phyloP scores from a whole-genome alignment of 2,113 vertebrate species.

The Mobula hypostoma region DNA sequence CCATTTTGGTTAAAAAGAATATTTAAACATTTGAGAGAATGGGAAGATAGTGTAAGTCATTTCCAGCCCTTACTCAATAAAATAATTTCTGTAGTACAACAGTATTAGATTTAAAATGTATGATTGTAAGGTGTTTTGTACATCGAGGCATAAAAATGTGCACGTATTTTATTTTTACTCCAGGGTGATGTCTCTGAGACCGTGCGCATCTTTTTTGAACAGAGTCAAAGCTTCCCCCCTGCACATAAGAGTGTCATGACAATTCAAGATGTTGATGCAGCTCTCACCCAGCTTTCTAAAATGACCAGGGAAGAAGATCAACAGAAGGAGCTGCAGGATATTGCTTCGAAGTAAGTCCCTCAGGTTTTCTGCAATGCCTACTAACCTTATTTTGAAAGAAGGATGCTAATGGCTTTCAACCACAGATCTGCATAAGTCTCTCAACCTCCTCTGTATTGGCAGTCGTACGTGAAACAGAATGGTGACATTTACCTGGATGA shows the following conservation, averaged over 20 bases:
- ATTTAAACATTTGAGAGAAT: not conserved
- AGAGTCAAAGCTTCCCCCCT: slow-evolving; percentile 77
- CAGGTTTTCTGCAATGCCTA: too few relatives aligned
- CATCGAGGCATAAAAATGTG: not conserved
- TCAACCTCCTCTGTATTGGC: not conserved
- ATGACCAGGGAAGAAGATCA: slow-evolving; percentile 97
- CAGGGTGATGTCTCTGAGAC: slow-evolving; percentile 96
- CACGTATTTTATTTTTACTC: not conserved
- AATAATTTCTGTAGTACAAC: not conserved
- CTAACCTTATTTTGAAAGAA: not conserved
- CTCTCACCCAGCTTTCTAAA: slow-evolving; percentile 71
- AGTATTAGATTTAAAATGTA: not conserved
- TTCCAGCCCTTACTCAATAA: not conserved
- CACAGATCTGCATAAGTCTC: not conserved
- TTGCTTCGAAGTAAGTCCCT: slow-evolving; percentile 68
- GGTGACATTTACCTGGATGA: not conserved
- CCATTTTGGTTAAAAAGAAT: not conserved
- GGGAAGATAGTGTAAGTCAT: not conserved
- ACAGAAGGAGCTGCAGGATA: slow-evolving; percentile 75
- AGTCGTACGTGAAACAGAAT: not conserved
- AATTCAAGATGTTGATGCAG: slow-evolving; percentile 87
- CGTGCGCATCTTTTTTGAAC: slow-evolving; percentile 86
- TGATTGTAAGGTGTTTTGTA: not conserved
- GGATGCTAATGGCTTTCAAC: not conserved
- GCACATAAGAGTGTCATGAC: slow-evolving; percentile 85